phyloP scores from a whole-genome alignment of 2,113 vertebrate genomes.

The Trichomycterus rosablanca region DNA sequence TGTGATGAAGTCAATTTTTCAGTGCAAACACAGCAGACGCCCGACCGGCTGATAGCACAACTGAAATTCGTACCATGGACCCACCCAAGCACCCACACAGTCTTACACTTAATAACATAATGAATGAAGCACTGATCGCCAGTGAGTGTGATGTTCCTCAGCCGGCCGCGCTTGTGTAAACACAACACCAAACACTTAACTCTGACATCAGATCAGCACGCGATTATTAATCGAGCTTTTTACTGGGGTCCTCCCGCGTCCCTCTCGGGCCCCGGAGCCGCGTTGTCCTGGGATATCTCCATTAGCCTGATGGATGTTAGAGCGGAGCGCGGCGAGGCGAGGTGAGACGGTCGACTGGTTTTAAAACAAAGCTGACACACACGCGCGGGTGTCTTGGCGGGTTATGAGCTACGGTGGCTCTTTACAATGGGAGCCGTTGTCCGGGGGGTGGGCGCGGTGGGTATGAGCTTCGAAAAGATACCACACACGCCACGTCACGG shows the following conservation, averaged over 20 bases:
- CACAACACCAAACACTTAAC: constrained; percentile 75
- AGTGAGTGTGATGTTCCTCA: too few species aligned
- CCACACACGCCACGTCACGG: constrained; percentile 39
- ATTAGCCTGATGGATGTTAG: constrained; percentile 58
- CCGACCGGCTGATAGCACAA: too few species aligned
- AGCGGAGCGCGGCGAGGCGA: constrained; percentile 22
- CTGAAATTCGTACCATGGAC: too few species aligned
- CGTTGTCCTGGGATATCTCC: constrained; percentile 48
- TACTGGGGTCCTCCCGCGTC: constrained; percentile 55
- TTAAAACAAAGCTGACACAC: constrained; percentile 62
- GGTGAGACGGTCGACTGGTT: constrained; percentile 49
- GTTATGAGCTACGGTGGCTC: constrained; percentile 58
- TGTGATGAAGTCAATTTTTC: too few species aligned
- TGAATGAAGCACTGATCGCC: too few species aligned
- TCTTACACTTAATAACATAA: too few species aligned
- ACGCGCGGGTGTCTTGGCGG: constrained; percentile 55
- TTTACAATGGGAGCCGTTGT: constrained; percentile 57
- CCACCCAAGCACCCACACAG: too few species aligned
- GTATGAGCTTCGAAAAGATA: constrained; percentile 42
- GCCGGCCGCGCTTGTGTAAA: constrained; percentile 64
- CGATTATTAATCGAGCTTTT: constrained; percentile 72
- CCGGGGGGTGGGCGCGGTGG: constrained; percentile 30
- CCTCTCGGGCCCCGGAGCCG: constrained; percentile 32
- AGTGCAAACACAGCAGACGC: too few species aligned
- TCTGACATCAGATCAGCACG: constrained; percentile 67